Conservation (phyloP, 2,888 invertebrate genomes). For the Podotricha telesiphe region DNA sequence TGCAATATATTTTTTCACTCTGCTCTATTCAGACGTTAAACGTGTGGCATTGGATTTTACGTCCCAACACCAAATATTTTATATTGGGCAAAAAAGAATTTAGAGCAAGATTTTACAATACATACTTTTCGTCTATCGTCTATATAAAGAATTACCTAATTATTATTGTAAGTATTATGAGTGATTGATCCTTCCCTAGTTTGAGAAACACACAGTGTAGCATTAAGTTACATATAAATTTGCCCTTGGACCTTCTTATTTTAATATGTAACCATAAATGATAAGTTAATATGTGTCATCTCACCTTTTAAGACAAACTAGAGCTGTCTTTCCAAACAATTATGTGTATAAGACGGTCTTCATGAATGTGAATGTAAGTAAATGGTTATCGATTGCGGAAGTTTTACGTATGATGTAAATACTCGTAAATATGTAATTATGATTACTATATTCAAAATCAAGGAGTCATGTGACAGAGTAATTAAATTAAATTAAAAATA, state of each 20-base stretch:
- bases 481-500: not conserved
- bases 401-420: slow-evolving; percentile 47
- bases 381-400: slow-evolving; percentile 61
- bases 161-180: not conserved
- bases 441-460: slow-evolving; percentile 12
- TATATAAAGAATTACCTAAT: too few relatives aligned
- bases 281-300: slow-evolving; percentile 19
- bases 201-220: not conserved
- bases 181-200: not conserved
- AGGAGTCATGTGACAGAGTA: slow-evolving; percentile 12
- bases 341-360: slow-evolving; percentile 52
- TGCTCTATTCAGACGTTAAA: too few relatives aligned
- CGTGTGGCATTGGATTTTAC: too few relatives aligned
- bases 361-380: slow-evolving; percentile 63
- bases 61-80: too few relatives aligned
- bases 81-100: too few relatives aligned
- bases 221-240: not conserved
- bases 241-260: not conserved
- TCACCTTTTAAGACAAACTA: slow-evolving; percentile 48
- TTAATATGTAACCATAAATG: not conserved
- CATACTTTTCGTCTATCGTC: not conserved
- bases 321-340: slow-evolving; percentile 63
- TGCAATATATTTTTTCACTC: too few relatives aligned
- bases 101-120: too few relatives aligned
- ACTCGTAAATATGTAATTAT: slow-evolving; percentile 29